Evolutionary conservation across 2,113 vertebrate genomes (phyloP).

Genomic region (Myocastor coypus): DNA sequence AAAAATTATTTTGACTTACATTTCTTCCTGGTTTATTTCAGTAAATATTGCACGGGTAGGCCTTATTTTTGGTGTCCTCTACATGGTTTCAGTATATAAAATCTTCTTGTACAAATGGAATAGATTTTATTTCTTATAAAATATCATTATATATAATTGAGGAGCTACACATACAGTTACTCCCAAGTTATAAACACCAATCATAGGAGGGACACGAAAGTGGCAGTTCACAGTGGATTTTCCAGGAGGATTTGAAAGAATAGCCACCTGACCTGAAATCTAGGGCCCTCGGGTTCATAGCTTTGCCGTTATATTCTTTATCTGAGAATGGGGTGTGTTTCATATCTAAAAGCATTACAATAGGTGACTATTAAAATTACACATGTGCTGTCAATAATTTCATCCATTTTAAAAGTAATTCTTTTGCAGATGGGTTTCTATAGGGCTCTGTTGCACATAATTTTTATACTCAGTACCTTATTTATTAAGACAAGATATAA

Average conservation of each 20-base stretch:
- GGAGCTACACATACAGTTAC: background rate
- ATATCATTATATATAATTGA: background rate
- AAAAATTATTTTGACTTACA: background rate
- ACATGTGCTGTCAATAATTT: constrained; percentile 29
- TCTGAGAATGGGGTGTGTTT: background rate
- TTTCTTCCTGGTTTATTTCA: background rate
- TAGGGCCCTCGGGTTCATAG: background rate
- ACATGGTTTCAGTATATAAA: background rate
- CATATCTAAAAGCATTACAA: background rate
- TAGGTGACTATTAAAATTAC: constrained; percentile 2
- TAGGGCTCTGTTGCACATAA: background rate
- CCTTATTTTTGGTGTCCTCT: background rate
- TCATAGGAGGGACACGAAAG: rapidly evolving
- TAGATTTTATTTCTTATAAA: background rate
- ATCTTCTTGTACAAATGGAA: background rate
- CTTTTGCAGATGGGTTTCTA: constrained; percentile 26
- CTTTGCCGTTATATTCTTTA: background rate
- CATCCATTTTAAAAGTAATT: constrained; percentile 31
- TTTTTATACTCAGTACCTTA: constrained; percentile 51
- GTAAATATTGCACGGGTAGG: background rate
- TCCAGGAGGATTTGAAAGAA: background rate
- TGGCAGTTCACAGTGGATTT: background rate
- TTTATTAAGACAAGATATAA: background rate
- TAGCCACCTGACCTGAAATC: background rate
- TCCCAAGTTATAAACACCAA: background rate